These are phyloP conservation scores for Cryptus viduatorius DNA, from an alignment of 2,888 invertebrate species.

Conservation along the genomic window DNA sequence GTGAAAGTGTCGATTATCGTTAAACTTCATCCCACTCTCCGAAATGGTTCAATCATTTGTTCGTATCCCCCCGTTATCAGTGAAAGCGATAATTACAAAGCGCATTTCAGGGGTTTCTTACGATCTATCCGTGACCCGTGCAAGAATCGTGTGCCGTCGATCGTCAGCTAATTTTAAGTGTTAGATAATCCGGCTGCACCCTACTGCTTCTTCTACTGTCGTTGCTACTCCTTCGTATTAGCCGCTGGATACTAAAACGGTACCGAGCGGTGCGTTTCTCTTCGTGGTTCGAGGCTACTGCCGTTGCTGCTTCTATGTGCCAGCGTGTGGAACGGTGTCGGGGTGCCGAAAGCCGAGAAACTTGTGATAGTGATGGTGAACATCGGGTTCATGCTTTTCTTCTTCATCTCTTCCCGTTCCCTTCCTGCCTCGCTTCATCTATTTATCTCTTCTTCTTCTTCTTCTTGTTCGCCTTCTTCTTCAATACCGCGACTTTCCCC, in stretches of 20 bases:
- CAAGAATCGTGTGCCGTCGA: conserved; percentile 72
- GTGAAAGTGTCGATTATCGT: conserved; percentile 62
- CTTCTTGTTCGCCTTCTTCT: conserved; percentile 15
- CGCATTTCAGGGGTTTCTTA: not conserved
- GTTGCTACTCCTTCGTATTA: conserved; percentile 46
- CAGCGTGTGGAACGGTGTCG: conserved; percentile 36
- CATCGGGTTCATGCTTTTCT: conserved; percentile 21
- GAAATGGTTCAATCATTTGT: not conserved
- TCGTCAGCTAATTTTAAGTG: conserved; percentile 83
- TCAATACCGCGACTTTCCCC: conserved; percentile 16
- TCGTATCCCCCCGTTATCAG: conserved; percentile 37
- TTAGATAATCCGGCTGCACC: conserved; percentile 81
- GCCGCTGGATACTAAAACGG: conserved; percentile 72
- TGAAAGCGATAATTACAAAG: conserved; percentile 31
- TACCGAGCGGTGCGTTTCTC: conserved; percentile 46
- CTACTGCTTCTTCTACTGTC: conserved; percentile 47
- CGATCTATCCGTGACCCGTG: conserved; percentile 63
- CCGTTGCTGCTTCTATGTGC: conserved; percentile 18
- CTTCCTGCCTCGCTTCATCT: conserved; percentile 46
- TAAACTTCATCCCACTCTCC: conserved; percentile 18
- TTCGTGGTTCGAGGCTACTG: conserved; percentile 29
- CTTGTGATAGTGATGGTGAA: conserved; percentile 54
- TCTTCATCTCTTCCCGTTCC: not conserved
- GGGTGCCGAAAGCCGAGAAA: conserved; percentile 46
- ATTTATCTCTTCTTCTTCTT: conserved; percentile 45